A percentile compares a stretch with the other conserved stretches of the same genome.
phyloP scores from a whole-genome alignment of 2,113 vertebrate species.

The Cryptotis parvus region DNA sequence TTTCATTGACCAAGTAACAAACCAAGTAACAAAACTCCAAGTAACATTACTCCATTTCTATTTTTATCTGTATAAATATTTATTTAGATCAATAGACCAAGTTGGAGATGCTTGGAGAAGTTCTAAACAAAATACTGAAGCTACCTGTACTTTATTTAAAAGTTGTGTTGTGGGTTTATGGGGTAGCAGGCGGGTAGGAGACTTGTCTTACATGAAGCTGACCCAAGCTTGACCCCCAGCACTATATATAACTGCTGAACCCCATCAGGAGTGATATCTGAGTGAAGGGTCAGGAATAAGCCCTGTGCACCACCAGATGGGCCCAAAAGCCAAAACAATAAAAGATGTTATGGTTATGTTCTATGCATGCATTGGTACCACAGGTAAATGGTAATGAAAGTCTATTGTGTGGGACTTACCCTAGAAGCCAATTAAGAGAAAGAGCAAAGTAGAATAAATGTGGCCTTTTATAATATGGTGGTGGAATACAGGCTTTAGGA shows the following conservation, averaged over 20 bases:
- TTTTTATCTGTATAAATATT: conserved; percentile 15
- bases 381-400: conserved; percentile 10
- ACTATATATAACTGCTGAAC: too few species aligned
- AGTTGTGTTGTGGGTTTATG: too few species aligned
- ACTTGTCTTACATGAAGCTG: too few species aligned
- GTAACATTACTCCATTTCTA: not conserved
- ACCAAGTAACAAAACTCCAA: not conserved
- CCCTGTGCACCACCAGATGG: too few species aligned
- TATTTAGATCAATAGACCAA: not conserved
- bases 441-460: not conserved
- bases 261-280: too few species aligned
- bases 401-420: accelerated
- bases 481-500: not conserved
- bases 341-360: not conserved
- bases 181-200: too few species aligned
- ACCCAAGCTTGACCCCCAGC: too few species aligned
- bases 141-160: too few species aligned
- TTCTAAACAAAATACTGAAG: too few species aligned
- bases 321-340: too few species aligned
- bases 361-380: not conserved
- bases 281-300: too few species aligned
- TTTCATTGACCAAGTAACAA: too few species aligned
- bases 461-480: conserved; percentile 15
- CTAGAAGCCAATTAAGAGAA: conserved; percentile 37
- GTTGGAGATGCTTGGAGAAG: not conserved